Conservation (phyloP, 2,888 invertebrate species). For the Mantis religiosa region DNA sequence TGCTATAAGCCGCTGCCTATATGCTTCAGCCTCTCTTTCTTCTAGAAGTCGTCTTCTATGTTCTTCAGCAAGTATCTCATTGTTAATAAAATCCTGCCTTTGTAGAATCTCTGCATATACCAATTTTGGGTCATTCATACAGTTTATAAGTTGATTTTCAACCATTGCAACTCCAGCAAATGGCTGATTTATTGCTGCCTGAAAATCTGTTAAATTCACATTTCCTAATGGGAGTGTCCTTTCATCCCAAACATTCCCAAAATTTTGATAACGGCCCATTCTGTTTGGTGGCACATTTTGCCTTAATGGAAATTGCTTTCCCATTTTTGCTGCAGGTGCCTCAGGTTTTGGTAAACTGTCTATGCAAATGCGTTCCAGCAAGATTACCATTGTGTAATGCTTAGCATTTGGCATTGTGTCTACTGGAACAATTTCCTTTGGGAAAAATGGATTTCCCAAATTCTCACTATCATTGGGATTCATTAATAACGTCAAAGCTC, state of each 20-base stretch:
- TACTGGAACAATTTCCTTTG: not conserved
- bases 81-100: not conserved
- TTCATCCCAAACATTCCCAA: not conserved
- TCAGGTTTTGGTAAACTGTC: not conserved
- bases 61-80: not conserved
- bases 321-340: not conserved
- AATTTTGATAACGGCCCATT: not conserved
- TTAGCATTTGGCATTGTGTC: not conserved
- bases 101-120: not conserved
- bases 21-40: not conserved
- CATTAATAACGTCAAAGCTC: not conserved
- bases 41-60: not conserved
- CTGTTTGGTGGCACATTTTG: not conserved
- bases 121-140: not conserved
- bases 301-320: not conserved
- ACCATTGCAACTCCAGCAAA: not conserved
- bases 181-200: not conserved
- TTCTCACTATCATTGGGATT: not conserved
- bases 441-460: constrained; percentile 1
- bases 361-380: not conserved
- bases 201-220: not conserved
- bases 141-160: not conserved
- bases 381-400: not conserved
- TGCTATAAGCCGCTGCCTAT: not conserved
- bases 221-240: not conserved